Base-by-base conservation (phyloP, 1,140 invertebrate genomes). In the Zophobas atratus region DNA sequence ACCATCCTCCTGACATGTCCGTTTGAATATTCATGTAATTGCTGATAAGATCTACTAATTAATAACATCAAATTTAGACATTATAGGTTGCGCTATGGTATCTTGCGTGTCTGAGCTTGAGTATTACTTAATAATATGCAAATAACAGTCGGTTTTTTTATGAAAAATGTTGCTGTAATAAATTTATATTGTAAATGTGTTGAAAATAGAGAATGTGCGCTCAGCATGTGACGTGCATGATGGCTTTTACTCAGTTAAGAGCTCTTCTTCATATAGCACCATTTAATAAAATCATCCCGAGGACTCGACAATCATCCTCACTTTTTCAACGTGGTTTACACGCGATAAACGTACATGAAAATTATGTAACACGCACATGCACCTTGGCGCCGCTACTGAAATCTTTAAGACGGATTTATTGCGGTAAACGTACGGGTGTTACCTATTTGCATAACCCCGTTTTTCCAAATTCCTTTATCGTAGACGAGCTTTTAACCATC, bases 161-260 rank as follows among this genome's bases (percentile, higher is more conserved):
- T 67, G 60, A 41, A 63, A 75, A 75, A 75, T 60, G 74, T 63
- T 75, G 74, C 60, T 35, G 74, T 49, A 75, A 75, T 75, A 75
- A 75, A 75, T 75, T 63, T 63, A 67, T 75, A 67, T 60, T 20
- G n/a, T 75, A 57, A 55, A 63, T 75, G 56, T 63, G 74, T 75
- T 75, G 74, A 75, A 75, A 75, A 75, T 75, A 55, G 48, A 51
- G 74, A 75, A 75, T 75, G 74, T 75, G 74, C 63, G 57, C 74
- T 35, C 74, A 75, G 74, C 74, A 60, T 72, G 70, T 51, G 70
- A 72, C 43, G 49, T 72, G 20, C 70, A 51, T 57, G 55, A 75
- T 63, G 56, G 74, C 39, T 51, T 72, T 75, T 55, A n/a, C 41
- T 35, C 39, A 46, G 73, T 6, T 34, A 60, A 57, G 43, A 33